Evolutionary conservation across 2,797 vertebrate species (phyloP), one percentile per base, ranked within the genome.

Genomic region (Muscicapa striata): DNA sequence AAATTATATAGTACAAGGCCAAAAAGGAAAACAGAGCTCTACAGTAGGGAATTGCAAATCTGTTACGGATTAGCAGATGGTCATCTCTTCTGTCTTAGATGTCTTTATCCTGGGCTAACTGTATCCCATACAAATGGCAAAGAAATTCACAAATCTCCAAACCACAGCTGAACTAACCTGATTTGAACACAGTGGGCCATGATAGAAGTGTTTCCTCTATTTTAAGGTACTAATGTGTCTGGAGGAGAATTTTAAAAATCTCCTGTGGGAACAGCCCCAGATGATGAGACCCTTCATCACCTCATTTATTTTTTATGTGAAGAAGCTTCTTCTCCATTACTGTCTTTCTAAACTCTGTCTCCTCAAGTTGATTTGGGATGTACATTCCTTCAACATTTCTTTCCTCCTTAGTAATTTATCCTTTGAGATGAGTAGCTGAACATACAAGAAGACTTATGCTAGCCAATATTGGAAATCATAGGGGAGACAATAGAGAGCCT

Each of bases 31-130:
- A 92, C 30, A 85, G 84, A 87, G 13, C 15, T 74, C n/a, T 90
- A 61, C 72, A 92, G 13, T 49, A 80, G 92, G 90, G 92, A 96
- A 74, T 75, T 93, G 36, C 36, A 95, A 94, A 94, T 83, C 73
- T 91, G 58, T 46, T 93, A 68, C 2, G 15, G 21, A 79, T 94
- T 92, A 94, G 74, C 3, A 2, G 54, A 84, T 78, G 51, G 46
- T 78, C 51, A 58, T 87, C 64, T 81, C 34, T 63, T 84, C 40
- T 41, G 6, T 40, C 68, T 74, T 68, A 78, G 43, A 91, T 7
- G 5, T 83, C 81, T 95, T 87, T 55, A 89, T 91, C n/a, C 45
- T 54, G 13, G 32, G 20, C 62, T 92, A 87, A 89, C 79, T 83
- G 4, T 75, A 85, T 77, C 38, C 8, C 32, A 46, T 63, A 77